These are phyloP conservation scores for Enteromius argenteus DNA, from an alignment of 2,797 vertebrate genomes.

Conservation along the genomic window DNA sequence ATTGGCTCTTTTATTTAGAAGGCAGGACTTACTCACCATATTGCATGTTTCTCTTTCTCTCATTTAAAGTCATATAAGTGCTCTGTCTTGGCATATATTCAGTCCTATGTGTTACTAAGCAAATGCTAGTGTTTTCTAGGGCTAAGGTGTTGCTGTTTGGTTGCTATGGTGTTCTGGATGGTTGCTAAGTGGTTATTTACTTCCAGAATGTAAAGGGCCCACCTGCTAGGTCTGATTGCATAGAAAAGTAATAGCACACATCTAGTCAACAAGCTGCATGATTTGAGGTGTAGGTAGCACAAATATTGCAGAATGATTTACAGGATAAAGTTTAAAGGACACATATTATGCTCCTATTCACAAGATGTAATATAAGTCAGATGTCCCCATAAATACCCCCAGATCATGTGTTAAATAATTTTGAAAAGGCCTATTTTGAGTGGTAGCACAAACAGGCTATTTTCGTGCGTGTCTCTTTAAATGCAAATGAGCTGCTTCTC, in stretches of 20 bases:
- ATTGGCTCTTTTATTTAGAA: not conserved
- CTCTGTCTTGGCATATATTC: not conserved
- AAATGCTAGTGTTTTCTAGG: not conserved
- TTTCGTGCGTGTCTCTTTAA: no score
- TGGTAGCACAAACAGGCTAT: not conserved
- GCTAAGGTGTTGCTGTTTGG: not conserved
- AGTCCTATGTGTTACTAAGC: not conserved
- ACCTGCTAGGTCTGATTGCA: conserved; percentile 6
- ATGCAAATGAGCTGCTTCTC: no score
- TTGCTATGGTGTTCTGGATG: conserved; percentile 20
- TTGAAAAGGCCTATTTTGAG: not conserved
- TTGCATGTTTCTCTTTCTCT: not conserved
- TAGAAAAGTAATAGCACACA: not conserved
- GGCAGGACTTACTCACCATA: no score
- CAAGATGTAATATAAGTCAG: no score
- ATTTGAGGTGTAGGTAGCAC: not conserved
- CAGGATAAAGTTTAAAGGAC: not conserved
- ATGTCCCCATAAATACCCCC: no score
- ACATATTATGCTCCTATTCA: no score
- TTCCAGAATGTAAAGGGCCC: not conserved
- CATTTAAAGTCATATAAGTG: not conserved
- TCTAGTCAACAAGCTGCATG: not conserved
- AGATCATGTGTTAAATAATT: not conserved
- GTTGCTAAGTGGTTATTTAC: not conserved
- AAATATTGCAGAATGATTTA: not conserved